phyloP scores from a whole-genome alignment of 2,888 invertebrate genomes.

The Polietes domitor region DNA sequence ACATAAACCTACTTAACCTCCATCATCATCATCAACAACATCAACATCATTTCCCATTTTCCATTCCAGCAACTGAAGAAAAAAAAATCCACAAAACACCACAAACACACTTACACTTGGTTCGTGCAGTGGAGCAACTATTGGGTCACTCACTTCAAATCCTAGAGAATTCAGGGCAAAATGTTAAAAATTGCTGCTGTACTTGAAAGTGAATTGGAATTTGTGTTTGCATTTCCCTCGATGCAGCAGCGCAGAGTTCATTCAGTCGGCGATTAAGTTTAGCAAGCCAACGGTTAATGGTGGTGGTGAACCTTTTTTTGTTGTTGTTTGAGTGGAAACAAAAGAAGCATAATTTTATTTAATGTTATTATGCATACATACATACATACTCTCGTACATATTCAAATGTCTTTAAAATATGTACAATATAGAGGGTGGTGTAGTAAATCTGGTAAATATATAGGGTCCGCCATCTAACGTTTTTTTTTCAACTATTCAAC shows the following conservation, averaged over 20 bases:
- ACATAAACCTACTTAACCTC: slow-evolving; percentile 40
- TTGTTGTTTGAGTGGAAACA: not conserved
- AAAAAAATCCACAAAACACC: not conserved
- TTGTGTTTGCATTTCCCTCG: slow-evolving; percentile 24
- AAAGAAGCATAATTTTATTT: not conserved
- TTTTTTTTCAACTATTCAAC: too few relatives aligned
- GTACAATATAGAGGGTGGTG: not conserved
- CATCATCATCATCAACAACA: not conserved
- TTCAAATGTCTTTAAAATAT: not conserved
- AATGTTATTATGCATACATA: not conserved
- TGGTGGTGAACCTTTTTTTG: too few relatives aligned
- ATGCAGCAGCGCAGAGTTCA: slow-evolving; percentile 24
- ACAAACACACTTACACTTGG: not conserved
- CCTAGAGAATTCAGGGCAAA: slow-evolving; percentile 28
- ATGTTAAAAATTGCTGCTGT: slow-evolving; percentile 10
- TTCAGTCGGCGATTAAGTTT: slow-evolving; percentile 8
- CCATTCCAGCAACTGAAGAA: not conserved
- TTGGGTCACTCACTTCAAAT: slow-evolving; percentile 32
- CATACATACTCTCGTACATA: not conserved
- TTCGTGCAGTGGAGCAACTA: slow-evolving; percentile 1
- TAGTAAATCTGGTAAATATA: too few relatives aligned
- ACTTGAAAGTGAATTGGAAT: slow-evolving; percentile 28
- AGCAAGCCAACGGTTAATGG: not conserved
- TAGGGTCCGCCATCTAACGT: too few relatives aligned
- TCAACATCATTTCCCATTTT: not conserved